Conservation (phyloP, 2,888 invertebrate species). For the Rhagophthalmus giganteus region DNA sequence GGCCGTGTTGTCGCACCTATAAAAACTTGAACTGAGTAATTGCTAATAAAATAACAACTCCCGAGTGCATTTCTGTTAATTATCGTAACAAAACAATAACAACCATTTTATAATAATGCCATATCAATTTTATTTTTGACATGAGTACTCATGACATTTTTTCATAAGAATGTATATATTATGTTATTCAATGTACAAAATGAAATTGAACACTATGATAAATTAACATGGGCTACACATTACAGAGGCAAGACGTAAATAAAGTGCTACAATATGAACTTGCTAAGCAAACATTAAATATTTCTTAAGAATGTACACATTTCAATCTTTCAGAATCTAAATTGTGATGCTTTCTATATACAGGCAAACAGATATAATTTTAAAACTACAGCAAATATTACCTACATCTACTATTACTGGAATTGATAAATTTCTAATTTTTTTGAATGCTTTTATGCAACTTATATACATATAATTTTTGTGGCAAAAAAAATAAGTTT, state of each 20-base stretch:
- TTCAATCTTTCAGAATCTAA: slow-evolving; percentile 24
- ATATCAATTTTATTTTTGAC: slow-evolving; percentile 52
- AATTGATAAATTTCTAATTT: slow-evolving; percentile 21
- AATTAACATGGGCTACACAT: slow-evolving; percentile 38
- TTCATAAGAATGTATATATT: slow-evolving; percentile 37
- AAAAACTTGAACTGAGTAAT: slow-evolving; percentile 39
- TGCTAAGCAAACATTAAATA: slow-evolving; percentile 35
- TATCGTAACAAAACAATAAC: slow-evolving; percentile 36
- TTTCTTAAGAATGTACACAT: slow-evolving; percentile 29
- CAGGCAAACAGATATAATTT: slow-evolving; percentile 35
- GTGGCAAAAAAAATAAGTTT: slow-evolving; percentile 40
- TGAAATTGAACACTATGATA: slow-evolving; percentile 34
- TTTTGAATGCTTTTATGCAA: slow-evolving; percentile 24
- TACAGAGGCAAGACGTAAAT: slow-evolving; percentile 48
- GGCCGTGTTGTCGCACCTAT: slow-evolving; percentile 55
- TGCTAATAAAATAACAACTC: slow-evolving; percentile 9
- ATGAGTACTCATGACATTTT: slow-evolving; percentile 49
- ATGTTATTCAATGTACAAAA: slow-evolving; percentile 40
- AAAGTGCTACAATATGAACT: slow-evolving; percentile 34
- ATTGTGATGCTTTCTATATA: slow-evolving; percentile 33
- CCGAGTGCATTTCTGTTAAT: slow-evolving; percentile 33
- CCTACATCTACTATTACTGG: slow-evolving; percentile 22
- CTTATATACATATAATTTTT: slow-evolving; percentile 22
- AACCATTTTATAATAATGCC: slow-evolving; percentile 41
- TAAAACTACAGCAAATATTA: slow-evolving; percentile 23